These are phyloP conservation scores for Cardinalis cardinalis DNA, from an alignment of 2,113 vertebrate genomes.

Conservation along the genomic window DNA sequence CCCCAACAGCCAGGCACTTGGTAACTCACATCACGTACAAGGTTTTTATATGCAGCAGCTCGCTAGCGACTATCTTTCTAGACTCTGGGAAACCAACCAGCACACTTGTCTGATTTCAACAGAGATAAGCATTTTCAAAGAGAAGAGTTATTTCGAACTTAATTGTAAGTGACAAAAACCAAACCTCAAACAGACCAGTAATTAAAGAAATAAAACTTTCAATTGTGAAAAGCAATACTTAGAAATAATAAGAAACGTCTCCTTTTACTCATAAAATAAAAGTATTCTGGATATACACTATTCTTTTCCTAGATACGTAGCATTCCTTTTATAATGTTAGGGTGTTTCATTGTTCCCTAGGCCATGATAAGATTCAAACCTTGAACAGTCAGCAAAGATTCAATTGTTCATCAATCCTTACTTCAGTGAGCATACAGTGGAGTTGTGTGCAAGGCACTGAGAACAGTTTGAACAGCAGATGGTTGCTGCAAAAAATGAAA, in stretches of 20 bases:
- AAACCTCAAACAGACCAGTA: background rate
- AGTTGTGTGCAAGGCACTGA: background rate
- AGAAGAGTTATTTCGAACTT: background rate
- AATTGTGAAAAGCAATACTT: background rate
- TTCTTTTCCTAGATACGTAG: background rate
- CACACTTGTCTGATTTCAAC: background rate
- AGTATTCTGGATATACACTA: background rate
- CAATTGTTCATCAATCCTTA: background rate
- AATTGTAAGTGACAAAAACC: background rate
- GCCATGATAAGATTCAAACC: rapidly evolving
- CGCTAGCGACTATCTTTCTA: background rate
- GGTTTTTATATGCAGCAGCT: background rate
- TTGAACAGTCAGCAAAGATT: background rate
- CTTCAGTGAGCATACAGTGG: background rate
- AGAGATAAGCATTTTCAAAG: background rate
- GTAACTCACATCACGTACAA: background rate
- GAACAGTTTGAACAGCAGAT: background rate
- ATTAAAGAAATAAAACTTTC: background rate
- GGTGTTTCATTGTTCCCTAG: background rate
- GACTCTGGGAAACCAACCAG: background rate
- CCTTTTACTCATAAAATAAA: background rate
- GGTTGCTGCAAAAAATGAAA: background rate
- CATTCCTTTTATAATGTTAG: background rate
- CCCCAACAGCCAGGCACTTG: rapidly evolving
- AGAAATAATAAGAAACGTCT: background rate